These are phyloP conservation scores for Conomelus anceps DNA, from an alignment of 2,888 invertebrate genomes.

Conservation along the genomic window DNA sequence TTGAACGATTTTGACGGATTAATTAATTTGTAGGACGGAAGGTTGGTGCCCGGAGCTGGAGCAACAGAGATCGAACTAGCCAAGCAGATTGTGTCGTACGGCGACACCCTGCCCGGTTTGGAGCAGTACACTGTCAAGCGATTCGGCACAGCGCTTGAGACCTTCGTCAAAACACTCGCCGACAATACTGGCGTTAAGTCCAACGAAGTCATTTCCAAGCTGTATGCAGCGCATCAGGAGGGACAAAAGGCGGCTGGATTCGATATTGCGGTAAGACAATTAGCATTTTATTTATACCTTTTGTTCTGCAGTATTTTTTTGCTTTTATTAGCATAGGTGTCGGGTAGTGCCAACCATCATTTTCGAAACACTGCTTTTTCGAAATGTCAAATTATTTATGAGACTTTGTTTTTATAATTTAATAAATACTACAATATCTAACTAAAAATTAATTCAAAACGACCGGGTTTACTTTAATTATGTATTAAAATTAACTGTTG, in stretches of 20 bases:
- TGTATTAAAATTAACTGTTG: no score
- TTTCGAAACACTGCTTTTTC: no score
- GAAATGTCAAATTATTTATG: no score
- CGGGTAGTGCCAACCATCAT: no score
- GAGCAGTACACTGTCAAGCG: conserved; percentile 96
- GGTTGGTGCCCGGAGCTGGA: conserved; percentile 86
- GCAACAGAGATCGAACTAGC: conserved; percentile 93
- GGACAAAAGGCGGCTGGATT: conserved; percentile 77
- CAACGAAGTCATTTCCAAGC: conserved; percentile 76
- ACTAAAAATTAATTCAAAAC: no score
- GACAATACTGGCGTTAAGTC: conserved; percentile 91
- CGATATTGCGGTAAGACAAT: conserved; percentile 65
- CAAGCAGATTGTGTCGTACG: conserved; percentile 70
- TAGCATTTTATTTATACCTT: not conserved
- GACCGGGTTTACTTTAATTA: no score
- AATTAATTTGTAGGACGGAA: conserved; percentile 46
- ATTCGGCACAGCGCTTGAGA: conserved; percentile 83
- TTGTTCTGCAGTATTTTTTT: no score
- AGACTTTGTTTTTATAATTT: no score
- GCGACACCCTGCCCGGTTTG: conserved; percentile 86
- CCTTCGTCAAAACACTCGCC: conserved; percentile 84
- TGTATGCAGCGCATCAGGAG: conserved; percentile 89
- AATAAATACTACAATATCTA: no score
- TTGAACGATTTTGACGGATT: not conserved
- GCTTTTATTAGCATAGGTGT: no score